These are phyloP conservation scores for Phenganax marumi DNA, from an alignment of 92 coral and sea anemone genomes.

Conservation along the genomic window DNA sequence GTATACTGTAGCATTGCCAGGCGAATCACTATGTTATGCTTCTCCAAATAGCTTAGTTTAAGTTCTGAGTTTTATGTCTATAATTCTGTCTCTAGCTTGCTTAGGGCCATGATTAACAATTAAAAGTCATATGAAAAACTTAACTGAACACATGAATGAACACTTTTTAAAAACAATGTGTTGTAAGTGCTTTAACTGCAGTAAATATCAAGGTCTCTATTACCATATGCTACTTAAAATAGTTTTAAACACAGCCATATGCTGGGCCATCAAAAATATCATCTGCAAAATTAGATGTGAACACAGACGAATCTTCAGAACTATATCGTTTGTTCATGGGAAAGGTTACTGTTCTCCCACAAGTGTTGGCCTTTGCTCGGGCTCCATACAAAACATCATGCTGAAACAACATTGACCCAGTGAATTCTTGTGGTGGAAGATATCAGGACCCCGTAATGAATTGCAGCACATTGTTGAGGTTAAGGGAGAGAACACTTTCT, in stretches of 20 bases:
- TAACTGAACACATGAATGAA: too few species aligned
- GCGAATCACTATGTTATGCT: too few species aligned
- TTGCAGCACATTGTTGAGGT: conserved; percentile 51
- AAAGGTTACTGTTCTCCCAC: conserved; percentile 32
- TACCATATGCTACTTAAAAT: too few species aligned
- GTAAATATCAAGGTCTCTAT: too few species aligned
- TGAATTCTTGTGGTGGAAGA: conserved; percentile 25
- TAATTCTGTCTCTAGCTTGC: too few species aligned
- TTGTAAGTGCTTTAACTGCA: too few species aligned
- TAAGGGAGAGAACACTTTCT: conserved; percentile 13
- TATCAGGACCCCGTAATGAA: conserved; percentile 41
- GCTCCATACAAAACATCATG: conserved; percentile 41
- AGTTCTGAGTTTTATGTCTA: too few species aligned
- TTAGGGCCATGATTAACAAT: too few species aligned
- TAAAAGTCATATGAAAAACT: too few species aligned
- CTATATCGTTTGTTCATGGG: conserved; percentile 45
- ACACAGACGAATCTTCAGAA: conserved; percentile 22
- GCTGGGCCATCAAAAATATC: conserved; percentile 57
- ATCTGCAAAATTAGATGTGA: conserved; percentile 49
- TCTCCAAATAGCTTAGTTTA: too few species aligned
- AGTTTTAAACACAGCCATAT: conserved; percentile 37
- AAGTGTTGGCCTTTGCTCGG: conserved; percentile 53
- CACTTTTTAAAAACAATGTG: too few species aligned
- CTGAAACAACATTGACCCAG: conserved; percentile 4
- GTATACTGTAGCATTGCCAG: background rate